Percentiles rank a stretch among this genome's conserved stretches.
phyloP scores from a whole-genome alignment of 2,888 invertebrate genomes.

The Tanytarsus gracilentus region DNA sequence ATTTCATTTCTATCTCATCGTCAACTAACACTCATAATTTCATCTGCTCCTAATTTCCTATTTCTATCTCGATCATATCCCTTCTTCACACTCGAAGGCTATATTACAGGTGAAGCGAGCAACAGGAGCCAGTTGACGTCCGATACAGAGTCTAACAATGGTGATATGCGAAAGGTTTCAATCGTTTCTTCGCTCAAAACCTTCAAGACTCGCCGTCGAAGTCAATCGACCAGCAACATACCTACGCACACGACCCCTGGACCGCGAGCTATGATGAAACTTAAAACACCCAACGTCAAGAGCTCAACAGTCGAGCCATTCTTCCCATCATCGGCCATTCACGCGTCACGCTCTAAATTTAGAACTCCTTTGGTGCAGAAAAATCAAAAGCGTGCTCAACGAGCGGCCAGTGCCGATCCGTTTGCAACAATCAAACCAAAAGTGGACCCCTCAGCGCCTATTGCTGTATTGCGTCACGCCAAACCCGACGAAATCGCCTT shows the following conservation, averaged over 20 bases:
- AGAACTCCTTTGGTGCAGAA: too few relatives aligned
- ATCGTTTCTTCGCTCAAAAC: not conserved
- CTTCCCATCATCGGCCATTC: not conserved
- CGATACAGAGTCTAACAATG: not conserved
- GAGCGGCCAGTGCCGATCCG: conserved; percentile 19
- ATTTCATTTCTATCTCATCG: conserved; percentile 6
- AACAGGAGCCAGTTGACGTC: not conserved
- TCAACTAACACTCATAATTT: conserved; percentile 1
- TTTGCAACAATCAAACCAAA: conserved; percentile 33
- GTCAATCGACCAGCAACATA: conserved; percentile 1
- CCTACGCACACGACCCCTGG: conserved; percentile 13
- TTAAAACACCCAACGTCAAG: not conserved
- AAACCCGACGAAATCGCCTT: conserved; percentile 41
- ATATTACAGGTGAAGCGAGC: conserved; percentile 23
- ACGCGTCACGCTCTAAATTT: conserved; percentile 13
- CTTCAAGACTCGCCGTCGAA: conserved; percentile 4
- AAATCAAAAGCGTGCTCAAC: not conserved
- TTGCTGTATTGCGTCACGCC: conserved; percentile 41
- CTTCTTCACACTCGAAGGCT: conserved; percentile 1
- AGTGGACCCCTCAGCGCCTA: conserved; percentile 33
- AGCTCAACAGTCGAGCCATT: too few relatives aligned
- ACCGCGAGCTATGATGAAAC: conserved; percentile 10
- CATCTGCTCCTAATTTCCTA: not conserved
- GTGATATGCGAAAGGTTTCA: not conserved
- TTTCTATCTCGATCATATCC: not conserved